A percentile compares a stretch with the other conserved stretches of the same genome.
Evolutionary conservation across 2,888 invertebrate genomes (phyloP).

Genomic region (Antitype chi): DNA sequence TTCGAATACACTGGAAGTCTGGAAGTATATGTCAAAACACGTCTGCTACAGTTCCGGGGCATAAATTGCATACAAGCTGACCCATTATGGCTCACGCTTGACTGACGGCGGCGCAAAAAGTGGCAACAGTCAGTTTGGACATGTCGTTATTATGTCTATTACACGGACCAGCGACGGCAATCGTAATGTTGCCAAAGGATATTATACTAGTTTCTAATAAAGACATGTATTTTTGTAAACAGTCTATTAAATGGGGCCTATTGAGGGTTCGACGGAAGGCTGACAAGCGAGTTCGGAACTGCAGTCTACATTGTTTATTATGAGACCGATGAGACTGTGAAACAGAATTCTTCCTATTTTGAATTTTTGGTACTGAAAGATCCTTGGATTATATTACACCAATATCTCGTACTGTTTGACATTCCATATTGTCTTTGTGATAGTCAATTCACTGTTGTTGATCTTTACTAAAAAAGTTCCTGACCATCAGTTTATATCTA

Average conservation of each 20-base stretch:
- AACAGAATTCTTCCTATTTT: too few species aligned
- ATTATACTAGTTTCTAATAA: constrained; percentile 44
- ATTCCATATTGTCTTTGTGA: not conserved
- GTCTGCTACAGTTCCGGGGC: constrained; percentile 47
- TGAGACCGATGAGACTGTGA: too few species aligned
- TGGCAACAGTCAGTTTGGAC: constrained; percentile 59
- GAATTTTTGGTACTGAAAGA: not conserved
- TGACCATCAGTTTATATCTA: not conserved
- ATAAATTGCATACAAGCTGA: constrained; percentile 62
- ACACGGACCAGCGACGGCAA: constrained; percentile 57
- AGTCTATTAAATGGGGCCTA: not conserved
- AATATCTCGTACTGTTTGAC: not conserved
- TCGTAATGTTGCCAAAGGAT: constrained; percentile 54
- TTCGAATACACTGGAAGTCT: constrained; percentile 39
- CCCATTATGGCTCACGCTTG: constrained; percentile 56
- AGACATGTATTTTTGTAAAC: constrained; percentile 16
- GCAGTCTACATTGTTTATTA: not conserved
- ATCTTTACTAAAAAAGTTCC: not conserved
- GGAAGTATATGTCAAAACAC: constrained; percentile 56
- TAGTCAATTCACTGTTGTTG: not conserved
- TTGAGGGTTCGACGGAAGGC: too few species aligned
- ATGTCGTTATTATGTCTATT: constrained; percentile 62
- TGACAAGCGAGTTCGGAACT: not conserved
- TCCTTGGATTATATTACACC: not conserved
- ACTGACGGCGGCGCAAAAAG: constrained; percentile 56